These are phyloP conservation scores for Sisor rabdophorus DNA, from an alignment of 2,113 vertebrate species.

Conservation along the genomic window DNA sequence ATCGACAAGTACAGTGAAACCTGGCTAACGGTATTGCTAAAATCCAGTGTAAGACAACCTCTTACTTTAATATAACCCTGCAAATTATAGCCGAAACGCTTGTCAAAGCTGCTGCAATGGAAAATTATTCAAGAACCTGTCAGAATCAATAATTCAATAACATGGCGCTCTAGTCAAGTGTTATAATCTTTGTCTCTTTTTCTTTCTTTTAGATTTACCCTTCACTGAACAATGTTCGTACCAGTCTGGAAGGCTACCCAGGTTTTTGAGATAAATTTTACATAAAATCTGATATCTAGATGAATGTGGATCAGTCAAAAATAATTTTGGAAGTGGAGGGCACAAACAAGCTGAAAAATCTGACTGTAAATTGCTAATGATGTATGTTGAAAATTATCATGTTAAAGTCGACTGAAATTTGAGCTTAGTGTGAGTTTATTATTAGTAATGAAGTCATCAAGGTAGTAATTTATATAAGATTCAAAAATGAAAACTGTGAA, in stretches of 20 bases:
- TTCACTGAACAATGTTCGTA: constrained; percentile 90
- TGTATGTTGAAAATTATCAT: no score
- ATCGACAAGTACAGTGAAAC: no score
- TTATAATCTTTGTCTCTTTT: background rate
- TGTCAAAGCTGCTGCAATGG: background rate
- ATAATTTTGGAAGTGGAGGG: background rate
- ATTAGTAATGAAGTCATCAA: no score
- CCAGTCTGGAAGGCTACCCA: constrained; percentile 93
- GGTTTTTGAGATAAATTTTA: constrained; percentile 63
- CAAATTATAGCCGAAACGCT: background rate
- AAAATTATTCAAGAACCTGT: background rate
- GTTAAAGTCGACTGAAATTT: no score
- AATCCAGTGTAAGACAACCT: background rate
- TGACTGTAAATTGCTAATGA: no score
- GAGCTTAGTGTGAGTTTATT: no score
- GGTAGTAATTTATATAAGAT: no score
- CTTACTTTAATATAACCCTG: background rate
- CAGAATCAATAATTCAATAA: background rate
- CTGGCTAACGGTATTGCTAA: no score
- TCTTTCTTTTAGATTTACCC: constrained; percentile 80
- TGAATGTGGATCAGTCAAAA: background rate
- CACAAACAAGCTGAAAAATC: no score
- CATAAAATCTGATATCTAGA: background rate
- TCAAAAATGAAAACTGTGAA: no score
- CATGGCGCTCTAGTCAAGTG: background rate